A percentile compares a stretch with the other conserved stretches of the same genome.
Evolutionary conservation across 2,888 invertebrate species (phyloP).

Genomic region (Galerucella calmariensis): DNA sequence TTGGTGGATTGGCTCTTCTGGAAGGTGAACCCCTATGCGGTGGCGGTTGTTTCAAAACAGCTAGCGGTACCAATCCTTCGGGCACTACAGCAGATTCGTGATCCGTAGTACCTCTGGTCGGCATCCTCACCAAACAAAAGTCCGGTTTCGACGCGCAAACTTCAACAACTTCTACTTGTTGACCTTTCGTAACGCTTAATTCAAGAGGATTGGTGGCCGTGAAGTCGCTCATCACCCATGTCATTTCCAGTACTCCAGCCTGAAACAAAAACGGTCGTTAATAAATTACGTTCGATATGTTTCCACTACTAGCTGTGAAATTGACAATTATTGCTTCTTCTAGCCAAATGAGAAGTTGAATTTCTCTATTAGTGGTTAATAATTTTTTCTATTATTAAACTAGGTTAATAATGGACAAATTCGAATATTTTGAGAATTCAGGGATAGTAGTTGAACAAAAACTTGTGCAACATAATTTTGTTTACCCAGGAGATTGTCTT

Average conservation of each 20-base stretch:
- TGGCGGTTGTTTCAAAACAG: conserved; percentile 82
- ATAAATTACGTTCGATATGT: not conserved
- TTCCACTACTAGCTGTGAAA: too few species aligned
- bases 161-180: conserved; percentile 94
- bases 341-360: too few species aligned
- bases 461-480: too few species aligned
- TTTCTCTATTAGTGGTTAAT: too few species aligned
- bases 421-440: too few species aligned
- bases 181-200: conserved; percentile 87
- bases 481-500: too few species aligned
- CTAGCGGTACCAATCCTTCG: conserved; percentile 84
- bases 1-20: conserved; percentile 57
- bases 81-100: conserved; percentile 68
- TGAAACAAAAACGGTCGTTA: conserved; percentile 62
- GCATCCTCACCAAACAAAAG: conserved; percentile 78
- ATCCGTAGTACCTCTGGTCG: conserved; percentile 51
- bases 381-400: too few species aligned
- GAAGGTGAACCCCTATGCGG: conserved; percentile 71
- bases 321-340: too few species aligned
- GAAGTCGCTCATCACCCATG: conserved; percentile 91
- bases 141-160: conserved; percentile 75
- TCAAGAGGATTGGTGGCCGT: conserved; percentile 82
- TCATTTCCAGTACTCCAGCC: conserved; percentile 86
- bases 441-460: too few species aligned
- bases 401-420: too few species aligned